These are phyloP conservation scores for Andinoacara biseriatus DNA, from an alignment of 2,113 vertebrate species.

Conservation along the genomic window DNA sequence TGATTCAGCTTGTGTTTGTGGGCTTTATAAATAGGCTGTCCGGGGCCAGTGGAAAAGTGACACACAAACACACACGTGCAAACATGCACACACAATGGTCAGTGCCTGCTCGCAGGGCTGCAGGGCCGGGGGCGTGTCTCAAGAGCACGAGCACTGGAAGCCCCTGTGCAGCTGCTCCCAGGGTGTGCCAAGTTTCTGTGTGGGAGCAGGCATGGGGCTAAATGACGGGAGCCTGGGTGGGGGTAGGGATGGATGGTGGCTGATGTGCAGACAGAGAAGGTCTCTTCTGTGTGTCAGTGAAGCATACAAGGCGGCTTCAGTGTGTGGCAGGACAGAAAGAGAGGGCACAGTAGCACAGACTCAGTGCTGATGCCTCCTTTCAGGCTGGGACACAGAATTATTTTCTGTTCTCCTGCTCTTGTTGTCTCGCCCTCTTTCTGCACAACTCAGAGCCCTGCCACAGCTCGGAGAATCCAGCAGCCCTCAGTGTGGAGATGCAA, in stretches of 20 bases:
- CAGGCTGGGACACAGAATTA: conserved; percentile 43
- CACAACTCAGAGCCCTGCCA: conserved; percentile 14
- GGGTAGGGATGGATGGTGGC: conserved; percentile 63
- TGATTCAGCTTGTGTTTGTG: conserved; percentile 16
- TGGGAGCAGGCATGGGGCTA: conserved; percentile 69
- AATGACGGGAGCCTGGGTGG: conserved; percentile 59
- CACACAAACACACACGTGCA: conserved; percentile 41
- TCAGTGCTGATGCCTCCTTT: conserved; percentile 49
- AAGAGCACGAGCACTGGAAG: conserved; percentile 68
- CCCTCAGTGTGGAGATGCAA: conserved; percentile 72
- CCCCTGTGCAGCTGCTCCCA: conserved; percentile 80
- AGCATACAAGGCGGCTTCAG: conserved; percentile 74
- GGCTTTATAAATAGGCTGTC: conserved; percentile 50
- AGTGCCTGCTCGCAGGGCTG: conserved; percentile 64
- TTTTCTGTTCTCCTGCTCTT: conserved; percentile 33
- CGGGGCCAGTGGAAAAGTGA: conserved; percentile 51
- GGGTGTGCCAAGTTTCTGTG: conserved; percentile 82
- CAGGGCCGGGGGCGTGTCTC: conserved; percentile 71
- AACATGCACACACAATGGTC: conserved; percentile 57
- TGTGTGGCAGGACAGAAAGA: conserved; percentile 68
- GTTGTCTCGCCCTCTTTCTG: conserved; percentile 20
- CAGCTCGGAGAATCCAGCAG: conserved; percentile 61
- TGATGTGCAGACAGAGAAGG: conserved; percentile 76
- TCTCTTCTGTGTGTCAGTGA: conserved; percentile 70
- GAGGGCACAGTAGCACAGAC: conserved; percentile 43